A percentile compares a stretch with the other conserved stretches of the same genome.
These are phyloP conservation scores for Acanthiza pusilla DNA, from an alignment of 2,797 vertebrate species.

Conservation along the genomic window DNA sequence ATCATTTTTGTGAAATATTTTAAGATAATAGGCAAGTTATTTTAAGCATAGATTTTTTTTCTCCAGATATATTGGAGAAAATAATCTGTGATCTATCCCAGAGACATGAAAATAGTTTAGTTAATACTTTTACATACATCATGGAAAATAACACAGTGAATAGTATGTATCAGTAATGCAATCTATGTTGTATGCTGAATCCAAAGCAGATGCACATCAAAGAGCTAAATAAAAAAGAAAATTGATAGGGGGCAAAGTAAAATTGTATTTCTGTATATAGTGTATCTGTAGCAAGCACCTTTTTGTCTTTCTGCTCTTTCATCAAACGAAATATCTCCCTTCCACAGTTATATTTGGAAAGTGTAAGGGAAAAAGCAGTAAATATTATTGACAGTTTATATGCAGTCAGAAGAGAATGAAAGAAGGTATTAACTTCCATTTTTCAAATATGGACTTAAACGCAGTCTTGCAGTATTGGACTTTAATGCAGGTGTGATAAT, in stretches of 20 bases:
- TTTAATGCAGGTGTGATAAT: neutral
- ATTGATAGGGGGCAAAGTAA: neutral
- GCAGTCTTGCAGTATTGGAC: neutral
- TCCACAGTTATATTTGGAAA: neutral
- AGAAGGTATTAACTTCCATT: neutral
- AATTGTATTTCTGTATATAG: neutral
- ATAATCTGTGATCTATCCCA: neutral
- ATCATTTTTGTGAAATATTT: neutral
- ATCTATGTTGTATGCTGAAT: neutral
- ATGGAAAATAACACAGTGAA: neutral
- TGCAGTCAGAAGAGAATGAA: neutral
- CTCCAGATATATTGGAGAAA: neutral
- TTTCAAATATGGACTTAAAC: neutral
- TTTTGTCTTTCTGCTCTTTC: neutral
- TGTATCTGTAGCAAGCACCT: neutral
- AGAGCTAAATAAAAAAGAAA: neutral
- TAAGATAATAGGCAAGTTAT: neutral
- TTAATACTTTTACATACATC: neutral
- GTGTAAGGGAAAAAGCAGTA: neutral
- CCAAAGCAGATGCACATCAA: neutral
- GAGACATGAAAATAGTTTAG: neutral
- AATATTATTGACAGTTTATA: neutral
- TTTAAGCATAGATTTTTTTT: neutral
- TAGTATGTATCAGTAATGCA: neutral
- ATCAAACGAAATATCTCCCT: neutral